Conservation (phyloP, 2,888 invertebrate species). For the Mesorhabditis sp. region DNA sequence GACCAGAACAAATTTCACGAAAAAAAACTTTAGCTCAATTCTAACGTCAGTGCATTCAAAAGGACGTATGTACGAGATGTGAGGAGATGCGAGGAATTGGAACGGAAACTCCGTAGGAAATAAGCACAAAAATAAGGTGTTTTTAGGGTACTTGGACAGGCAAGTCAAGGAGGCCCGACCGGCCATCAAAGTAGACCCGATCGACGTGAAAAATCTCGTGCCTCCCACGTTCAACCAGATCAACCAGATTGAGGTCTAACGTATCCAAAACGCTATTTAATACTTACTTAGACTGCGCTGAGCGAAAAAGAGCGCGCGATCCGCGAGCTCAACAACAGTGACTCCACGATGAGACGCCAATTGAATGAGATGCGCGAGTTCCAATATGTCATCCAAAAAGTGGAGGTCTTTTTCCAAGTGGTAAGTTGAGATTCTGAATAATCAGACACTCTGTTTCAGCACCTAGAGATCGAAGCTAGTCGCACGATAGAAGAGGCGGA, state of each 20-base stretch:
- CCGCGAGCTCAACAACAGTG: slow-evolving; percentile 43
- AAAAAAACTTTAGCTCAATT: slow-evolving; percentile 73
- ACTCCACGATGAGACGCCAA: slow-evolving; percentile 27
- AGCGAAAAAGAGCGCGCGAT: slow-evolving; percentile 35
- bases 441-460: slow-evolving; percentile 9
- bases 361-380: slow-evolving; percentile 31
- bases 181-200: slow-evolving; percentile 78
- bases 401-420: slow-evolving; percentile 47
- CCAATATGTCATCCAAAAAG: slow-evolving; percentile 25
- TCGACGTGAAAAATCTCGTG: slow-evolving; percentile 63
- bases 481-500: neutral
- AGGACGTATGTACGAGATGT: slow-evolving; percentile 96
- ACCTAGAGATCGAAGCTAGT: slow-evolving; percentile 16
- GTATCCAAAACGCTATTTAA: slow-evolving; percentile 7
- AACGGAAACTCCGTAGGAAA: slow-evolving; percentile 49
- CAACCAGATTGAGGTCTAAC: slow-evolving; percentile 84
- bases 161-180: slow-evolving; percentile 92
- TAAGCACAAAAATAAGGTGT: neutral
- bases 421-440: slow-evolving; percentile 17
- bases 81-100: slow-evolving; percentile 93
- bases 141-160: slow-evolving; percentile 77
- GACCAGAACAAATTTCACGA: slow-evolving; percentile 9
- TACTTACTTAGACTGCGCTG: slow-evolving; percentile 17
- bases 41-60: slow-evolving; percentile 68
- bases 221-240: slow-evolving; percentile 97